Base-by-base conservation (phyloP, 2,888 invertebrate genomes). In the Norana najaformis region DNA sequence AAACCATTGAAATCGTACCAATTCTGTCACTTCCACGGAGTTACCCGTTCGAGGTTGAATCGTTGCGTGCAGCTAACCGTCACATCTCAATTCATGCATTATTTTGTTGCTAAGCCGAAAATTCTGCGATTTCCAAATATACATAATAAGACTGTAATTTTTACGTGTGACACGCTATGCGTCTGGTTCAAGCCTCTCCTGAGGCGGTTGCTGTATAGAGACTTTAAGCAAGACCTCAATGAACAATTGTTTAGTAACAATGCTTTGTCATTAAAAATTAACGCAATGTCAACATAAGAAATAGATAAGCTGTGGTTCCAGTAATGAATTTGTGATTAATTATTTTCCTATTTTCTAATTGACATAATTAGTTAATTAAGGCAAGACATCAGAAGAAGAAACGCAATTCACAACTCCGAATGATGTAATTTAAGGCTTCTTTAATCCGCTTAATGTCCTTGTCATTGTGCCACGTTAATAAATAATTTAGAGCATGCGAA, bases 401-500 rank as follows among this genome's bases (percentile, higher is more conserved):
- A n/a, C 23, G 47, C 47, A 47, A 47, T 47, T 47, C 4, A 47
- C 1, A 23, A 1, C 69, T n/a, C 2, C 69, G 69, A 69, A 69
- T 69, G 69, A n/a, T 69, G 13, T n/a, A 69, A n/a, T n/a, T 69
- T n/a, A 69, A 30, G 69, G 11, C 69, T n/a, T 69, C 69, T 69
- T 6, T 69, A 69, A 69, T 69, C 69, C 69, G 30, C 69, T 69
- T 69, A 69, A 69, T 69, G 30, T 69, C 0, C 69, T 30, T 69
- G 30, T 69, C 69, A 8, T 1, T 69, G 11, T n/a, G 30, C 69
- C n/a, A n/a, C 69, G 69, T n/a, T 69, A 69, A 69, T 69, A n/a
- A 69, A 69, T 69, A n/a, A 69, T 69, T 69, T 69, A 69, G 69
- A 69, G 69, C 69, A 69, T 69, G 69, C 69, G 69, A 69, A 30